Conservation (phyloP, 2,113 vertebrate genomes). For the Herpailurus yagouaroundi region DNA sequence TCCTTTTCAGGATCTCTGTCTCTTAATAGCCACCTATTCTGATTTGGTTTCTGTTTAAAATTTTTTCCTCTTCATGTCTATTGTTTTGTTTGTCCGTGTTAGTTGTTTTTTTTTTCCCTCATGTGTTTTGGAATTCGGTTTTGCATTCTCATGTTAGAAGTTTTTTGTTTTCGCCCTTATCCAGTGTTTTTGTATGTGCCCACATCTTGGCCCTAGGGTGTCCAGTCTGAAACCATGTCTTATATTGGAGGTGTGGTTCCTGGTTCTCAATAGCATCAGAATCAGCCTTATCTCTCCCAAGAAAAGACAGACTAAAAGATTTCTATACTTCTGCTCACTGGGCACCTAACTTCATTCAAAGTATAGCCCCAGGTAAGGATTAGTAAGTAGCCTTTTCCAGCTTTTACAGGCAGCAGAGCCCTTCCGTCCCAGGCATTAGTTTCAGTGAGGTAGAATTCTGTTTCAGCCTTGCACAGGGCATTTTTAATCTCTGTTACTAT, state of each 20-base stretch:
- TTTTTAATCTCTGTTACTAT: not conserved
- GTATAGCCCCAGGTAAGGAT: not conserved
- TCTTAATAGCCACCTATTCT: not conserved
- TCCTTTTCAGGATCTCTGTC: not conserved
- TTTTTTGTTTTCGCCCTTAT: not conserved
- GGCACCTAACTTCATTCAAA: not conserved
- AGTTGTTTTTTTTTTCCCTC: not conserved
- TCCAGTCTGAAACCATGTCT: not conserved
- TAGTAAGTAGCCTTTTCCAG: not conserved
- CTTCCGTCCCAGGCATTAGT: not conserved
- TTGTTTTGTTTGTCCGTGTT: not conserved
- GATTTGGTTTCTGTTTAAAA: not conserved
- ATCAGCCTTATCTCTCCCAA: not conserved
- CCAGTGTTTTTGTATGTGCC: not conserved
- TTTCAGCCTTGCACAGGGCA: not conserved
- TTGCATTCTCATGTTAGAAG: not conserved
- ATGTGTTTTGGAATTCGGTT: slow-evolving; percentile 26
- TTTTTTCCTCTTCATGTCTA: not conserved
- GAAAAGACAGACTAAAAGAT: not conserved
- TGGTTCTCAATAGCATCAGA: not conserved
- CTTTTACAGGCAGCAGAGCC: not conserved
- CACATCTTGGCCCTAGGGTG: not conserved
- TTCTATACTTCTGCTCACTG: not conserved
- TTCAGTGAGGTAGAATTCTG: not conserved
- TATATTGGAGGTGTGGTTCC: not conserved